These are phyloP conservation scores for Drosophila greeni DNA, from an alignment of 2,888 invertebrate genomes.

Conservation along the genomic window DNA sequence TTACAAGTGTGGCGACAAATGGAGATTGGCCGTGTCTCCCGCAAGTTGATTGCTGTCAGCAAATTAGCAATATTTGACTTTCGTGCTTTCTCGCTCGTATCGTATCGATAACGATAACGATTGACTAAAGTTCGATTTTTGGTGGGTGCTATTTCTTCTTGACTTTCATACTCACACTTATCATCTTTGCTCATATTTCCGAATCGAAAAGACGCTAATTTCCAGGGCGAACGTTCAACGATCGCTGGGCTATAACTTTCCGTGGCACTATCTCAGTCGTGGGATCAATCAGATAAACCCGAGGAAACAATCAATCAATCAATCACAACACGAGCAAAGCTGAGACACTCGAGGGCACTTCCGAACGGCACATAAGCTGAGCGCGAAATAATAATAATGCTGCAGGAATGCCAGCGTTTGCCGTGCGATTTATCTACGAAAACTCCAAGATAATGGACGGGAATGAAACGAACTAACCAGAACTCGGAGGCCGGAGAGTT, in stretches of 20 bases:
- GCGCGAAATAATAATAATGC: constrained; percentile 39
- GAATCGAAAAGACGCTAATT: constrained; percentile 33
- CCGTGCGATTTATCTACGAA: constrained; percentile 68
- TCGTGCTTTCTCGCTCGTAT: not conserved
- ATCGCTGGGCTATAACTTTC: constrained; percentile 19
- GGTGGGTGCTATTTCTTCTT: constrained; percentile 3
- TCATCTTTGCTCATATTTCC: constrained; percentile 76
- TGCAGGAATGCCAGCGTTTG: constrained; percentile 44
- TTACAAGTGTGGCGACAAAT: constrained; percentile 53
- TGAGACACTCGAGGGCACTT: constrained; percentile 34
- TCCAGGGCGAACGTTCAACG: constrained; percentile 25
- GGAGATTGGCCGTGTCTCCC: constrained; percentile 34
- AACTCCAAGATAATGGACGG: constrained; percentile 68
- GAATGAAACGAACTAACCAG: constrained; percentile 35
- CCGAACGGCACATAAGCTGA: constrained; percentile 44
- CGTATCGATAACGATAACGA: constrained; percentile 29
- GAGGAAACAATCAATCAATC: constrained; percentile 26
- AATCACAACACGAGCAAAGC: constrained; percentile 13
- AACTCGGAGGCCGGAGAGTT: constrained; percentile 7
- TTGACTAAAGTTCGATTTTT: constrained; percentile 43
- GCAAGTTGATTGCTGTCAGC: constrained; percentile 33
- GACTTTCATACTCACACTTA: constrained; percentile 70
- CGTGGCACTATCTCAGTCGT: constrained; percentile 15
- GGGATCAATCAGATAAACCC: constrained; percentile 30
- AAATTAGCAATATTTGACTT: constrained; percentile 34